Base-by-base conservation (phyloP, 2,113 vertebrate species). In the Corvus cornix region DNA sequence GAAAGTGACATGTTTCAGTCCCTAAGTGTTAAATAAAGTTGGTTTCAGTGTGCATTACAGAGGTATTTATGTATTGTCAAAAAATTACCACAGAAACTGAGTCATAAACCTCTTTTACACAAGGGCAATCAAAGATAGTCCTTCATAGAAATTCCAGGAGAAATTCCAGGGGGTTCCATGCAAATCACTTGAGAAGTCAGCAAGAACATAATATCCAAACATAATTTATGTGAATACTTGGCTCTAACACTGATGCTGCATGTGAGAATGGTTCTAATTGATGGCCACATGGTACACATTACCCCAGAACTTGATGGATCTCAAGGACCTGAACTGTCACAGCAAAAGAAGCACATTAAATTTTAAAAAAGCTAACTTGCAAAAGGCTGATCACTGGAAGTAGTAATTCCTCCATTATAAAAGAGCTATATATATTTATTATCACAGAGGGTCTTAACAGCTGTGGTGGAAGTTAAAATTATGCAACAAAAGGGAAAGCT, bases 391-490 rank as follows among this genome's bases (percentile, higher is more conserved):
- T 89, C 30, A 69, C 35, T 66, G 31, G 67, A 96, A 90, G 55
- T 16, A 88, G 75, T 33, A 93, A 91, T 96, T 94, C 75, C 27
- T 86, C 33, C 48, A 77, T 77, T 93, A 66, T 52, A 48, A 53
- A 14, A 80, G 46, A 88, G 19, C 37, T 59, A 51, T 35, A 72
- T 91, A 43, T 68, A 84, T 92, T 89, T 94, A 94, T 93, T 93
- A 94, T 81, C 95, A 86, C 84, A 80, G 82, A 96, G 75, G 70
- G 84, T 59, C 63, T 85, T 94, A 92, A 93, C 64, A 86, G 79
- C 68, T 81, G 44, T 37, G 56, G 51, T 86, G 39, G 70, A 96
- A 96, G 90, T 88, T 80, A 84, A 93, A 93, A 90, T 83, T 77
- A 93, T 26, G 43, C 78, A 96, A 94, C 58, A 80, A 90, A 87